Evolutionary conservation across 2,113 vertebrate genomes (phyloP), one percentile per base, ranked within the genome.

Genomic region (Rhizomys pruinosus): DNA sequence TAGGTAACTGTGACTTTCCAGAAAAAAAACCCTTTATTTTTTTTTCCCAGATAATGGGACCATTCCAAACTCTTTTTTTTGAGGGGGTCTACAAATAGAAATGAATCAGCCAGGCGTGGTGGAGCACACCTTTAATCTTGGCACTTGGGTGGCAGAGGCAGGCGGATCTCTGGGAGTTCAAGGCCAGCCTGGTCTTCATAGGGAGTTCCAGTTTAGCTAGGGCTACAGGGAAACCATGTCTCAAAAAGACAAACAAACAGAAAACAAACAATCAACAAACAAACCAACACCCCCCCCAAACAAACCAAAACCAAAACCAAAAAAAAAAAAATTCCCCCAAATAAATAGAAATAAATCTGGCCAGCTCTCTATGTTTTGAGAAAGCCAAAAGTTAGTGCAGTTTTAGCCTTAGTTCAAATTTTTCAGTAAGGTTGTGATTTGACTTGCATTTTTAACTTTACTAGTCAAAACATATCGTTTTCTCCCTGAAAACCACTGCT

Each of bases 391-490:
- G 66, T 88, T 44, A 37, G 42, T 89, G 74, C 37, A 82, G 16
- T 80, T 92, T 64, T 87, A 57, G 68, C 89, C 55, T 20, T 87
- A 47, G 20, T 90, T 93, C 59, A 84, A 9, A 64, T 37, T 72
- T 94, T 90, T 88, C 32, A 76, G 78, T 84, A 84, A 89, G 42
- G 73, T 34, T 69, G 63, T 95, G 52, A 78, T 72, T 93, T 93
- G 80, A 90, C 61, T 94, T 94, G 59, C n/a, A 52, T 88, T 96
- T 95, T 94, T 89, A 92, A 66, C 68, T 88, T 84, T 63, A 68
- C 44, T 84, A 23, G 47, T 69, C n/a, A 82, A 44, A 95, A 85
- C 12, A 59, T 37, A 74, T 37, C 52, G 20, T 1, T 37, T 17
- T 52, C 82, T 13, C 9, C 8, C 27, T 68, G 72, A 16, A 84